These are phyloP conservation scores for Gnatocerus cornutus DNA, from an alignment of 2,888 invertebrate genomes.

Conservation along the genomic window DNA sequence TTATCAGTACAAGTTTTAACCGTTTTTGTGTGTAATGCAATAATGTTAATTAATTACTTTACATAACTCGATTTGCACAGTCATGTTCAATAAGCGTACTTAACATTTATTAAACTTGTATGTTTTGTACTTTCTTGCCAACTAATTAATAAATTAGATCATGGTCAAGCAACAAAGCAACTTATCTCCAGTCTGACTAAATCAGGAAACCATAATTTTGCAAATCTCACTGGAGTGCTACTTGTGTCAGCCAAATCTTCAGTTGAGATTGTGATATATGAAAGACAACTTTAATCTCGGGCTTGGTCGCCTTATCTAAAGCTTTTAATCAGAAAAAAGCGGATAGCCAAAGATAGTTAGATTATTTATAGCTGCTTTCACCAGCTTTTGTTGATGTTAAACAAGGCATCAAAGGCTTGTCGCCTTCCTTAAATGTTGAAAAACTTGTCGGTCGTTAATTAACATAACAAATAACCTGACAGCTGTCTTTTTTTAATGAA, in stretches of 20 bases:
- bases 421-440: constrained; percentile 40
- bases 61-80: background rate
- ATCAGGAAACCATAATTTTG: background rate
- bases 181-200: background rate
- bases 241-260: constrained; percentile 13
- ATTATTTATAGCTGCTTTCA: constrained; percentile 41
- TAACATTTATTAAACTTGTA: background rate
- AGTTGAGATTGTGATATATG: constrained; percentile 10
- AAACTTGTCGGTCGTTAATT: constrained; percentile 42
- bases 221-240: background rate
- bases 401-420: constrained; percentile 42
- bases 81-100: background rate
- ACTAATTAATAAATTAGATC: constrained; percentile 18
- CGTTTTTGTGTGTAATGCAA: too few species aligned
- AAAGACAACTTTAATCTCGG: constrained; percentile 19
- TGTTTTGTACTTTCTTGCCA: constrained; percentile 2
- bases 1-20: too few species aligned
- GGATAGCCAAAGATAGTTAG: constrained; percentile 19
- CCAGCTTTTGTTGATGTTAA: constrained; percentile 35
- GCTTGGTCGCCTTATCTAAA: constrained; percentile 15
- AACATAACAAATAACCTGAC: constrained; percentile 42
- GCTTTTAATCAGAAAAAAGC: constrained; percentile 13
- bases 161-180: constrained; percentile 14
- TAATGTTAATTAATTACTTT: too few species aligned
- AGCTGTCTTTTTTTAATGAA: constrained; percentile 42